phyloP scores from a whole-genome alignment of 2,113 vertebrate genomes.

The Microtus richardsoni region DNA sequence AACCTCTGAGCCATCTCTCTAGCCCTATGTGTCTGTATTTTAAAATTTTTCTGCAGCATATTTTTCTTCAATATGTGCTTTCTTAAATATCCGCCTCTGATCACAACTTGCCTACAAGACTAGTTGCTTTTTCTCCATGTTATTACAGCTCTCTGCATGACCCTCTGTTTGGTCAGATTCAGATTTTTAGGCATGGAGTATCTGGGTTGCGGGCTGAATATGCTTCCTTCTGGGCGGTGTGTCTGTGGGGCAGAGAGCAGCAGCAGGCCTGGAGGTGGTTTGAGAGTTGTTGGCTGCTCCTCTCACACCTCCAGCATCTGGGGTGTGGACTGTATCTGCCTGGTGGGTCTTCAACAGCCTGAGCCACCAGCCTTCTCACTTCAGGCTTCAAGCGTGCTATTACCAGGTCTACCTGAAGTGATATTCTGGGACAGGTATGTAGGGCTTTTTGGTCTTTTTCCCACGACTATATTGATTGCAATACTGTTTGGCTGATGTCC shows the following conservation, averaged over 20 bases:
- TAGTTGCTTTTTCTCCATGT: rapidly evolving
- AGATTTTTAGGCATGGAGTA: background rate
- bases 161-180: rapidly evolving
- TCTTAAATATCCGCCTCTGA: background rate
- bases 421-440: conserved; percentile 10
- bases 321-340: background rate
- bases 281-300: background rate
- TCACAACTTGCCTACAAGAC: background rate
- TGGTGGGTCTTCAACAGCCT: background rate
- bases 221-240: conserved; percentile 57
- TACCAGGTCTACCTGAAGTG: background rate
- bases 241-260: background rate
- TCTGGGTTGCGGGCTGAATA: background rate
- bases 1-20: too few relatives aligned
- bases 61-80: background rate
- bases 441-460: conserved; percentile 42
- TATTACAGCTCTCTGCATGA: background rate
- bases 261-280: background rate
- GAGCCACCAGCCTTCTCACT: background rate
- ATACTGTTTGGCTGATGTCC: too few relatives aligned
- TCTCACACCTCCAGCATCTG: background rate
- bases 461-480: background rate
- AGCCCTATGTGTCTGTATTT: background rate
- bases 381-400: background rate
- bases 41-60: background rate